These are phyloP conservation scores for Drosophila recens DNA, from an alignment of 2,888 invertebrate species.

Conservation along the genomic window DNA sequence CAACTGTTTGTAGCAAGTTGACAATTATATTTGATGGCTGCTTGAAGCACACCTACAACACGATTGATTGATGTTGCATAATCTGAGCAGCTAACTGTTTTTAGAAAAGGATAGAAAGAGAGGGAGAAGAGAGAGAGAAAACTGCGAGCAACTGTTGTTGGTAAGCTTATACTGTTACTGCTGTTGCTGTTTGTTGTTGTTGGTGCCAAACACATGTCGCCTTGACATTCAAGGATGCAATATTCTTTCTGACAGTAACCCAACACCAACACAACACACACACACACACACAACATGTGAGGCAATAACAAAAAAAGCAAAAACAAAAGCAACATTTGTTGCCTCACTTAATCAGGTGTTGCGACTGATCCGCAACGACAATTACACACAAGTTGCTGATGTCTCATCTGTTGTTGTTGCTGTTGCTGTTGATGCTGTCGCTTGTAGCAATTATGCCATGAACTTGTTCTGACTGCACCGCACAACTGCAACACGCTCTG, in stretches of 20 bases:
- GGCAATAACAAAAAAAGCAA: slow-evolving; percentile 41
- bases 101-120: not conserved
- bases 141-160: slow-evolving; percentile 45
- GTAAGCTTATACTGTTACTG: slow-evolving; percentile 78
- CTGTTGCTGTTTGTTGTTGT: slow-evolving; percentile 44
- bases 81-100: slow-evolving; percentile 39
- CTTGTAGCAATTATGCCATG: slow-evolving; percentile 77
- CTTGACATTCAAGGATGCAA: slow-evolving; percentile 74
- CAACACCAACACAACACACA: slow-evolving; percentile 52
- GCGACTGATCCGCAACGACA: slow-evolving; percentile 83
- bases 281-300: slow-evolving; percentile 41
- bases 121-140: not conserved
- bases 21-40: slow-evolving; percentile 47
- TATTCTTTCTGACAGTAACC: slow-evolving; percentile 62
- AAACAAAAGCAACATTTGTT: slow-evolving; percentile 44
- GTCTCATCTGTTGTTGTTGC: slow-evolving; percentile 41
- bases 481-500: slow-evolving; percentile 62
- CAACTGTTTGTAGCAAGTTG: slow-evolving; percentile 33
- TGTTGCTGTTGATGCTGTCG: slow-evolving; percentile 45
- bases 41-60: slow-evolving; percentile 56
- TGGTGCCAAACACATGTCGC: slow-evolving; percentile 70
- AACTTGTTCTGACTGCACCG: slow-evolving; percentile 73
- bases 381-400: slow-evolving; percentile 75
- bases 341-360: slow-evolving; percentile 84
- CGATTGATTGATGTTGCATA: slow-evolving; percentile 43